Percentiles rank a stretch among this genome's conserved stretches.
Evolutionary conservation across 2,888 invertebrate species (phyloP).

Genomic region (Calameuta filiformis): DNA sequence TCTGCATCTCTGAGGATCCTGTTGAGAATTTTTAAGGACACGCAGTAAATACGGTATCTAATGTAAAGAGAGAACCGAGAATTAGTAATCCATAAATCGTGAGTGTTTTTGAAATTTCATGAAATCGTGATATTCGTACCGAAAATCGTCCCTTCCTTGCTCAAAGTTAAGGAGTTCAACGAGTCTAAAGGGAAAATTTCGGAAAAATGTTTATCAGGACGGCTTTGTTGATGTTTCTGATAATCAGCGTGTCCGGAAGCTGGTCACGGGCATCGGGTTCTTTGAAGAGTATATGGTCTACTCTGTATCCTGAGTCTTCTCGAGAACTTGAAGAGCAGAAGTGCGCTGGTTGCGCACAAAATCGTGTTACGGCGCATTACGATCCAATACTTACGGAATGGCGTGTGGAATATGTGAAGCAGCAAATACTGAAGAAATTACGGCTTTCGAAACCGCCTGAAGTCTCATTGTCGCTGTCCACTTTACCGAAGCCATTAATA

Average conservation of each 20-base stretch:
- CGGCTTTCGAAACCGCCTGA: constrained; percentile 80
- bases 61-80: neutral
- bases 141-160: neutral
- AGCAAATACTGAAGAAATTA: constrained; percentile 85
- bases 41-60: neutral
- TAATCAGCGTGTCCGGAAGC: constrained; percentile 12
- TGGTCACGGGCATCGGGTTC: constrained; percentile 50
- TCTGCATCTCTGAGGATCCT: neutral
- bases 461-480: constrained; percentile 72
- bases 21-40: neutral
- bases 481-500: constrained; percentile 80
- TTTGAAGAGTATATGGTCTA: constrained; percentile 51
- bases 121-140: neutral
- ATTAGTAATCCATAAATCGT: neutral
- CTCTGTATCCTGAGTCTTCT: constrained; percentile 38
- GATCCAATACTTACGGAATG: constrained; percentile 71
- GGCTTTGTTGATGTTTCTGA: neutral
- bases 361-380: constrained; percentile 48
- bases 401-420: constrained; percentile 84
- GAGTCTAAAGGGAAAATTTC: neutral
- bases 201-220: neutral
- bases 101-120: neutral
- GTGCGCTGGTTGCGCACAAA: constrained; percentile 51
- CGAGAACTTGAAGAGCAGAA: constrained; percentile 14
- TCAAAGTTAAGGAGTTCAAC: neutral